Base-by-base conservation (phyloP, 2,113 vertebrate genomes). In the Pedionomus torquatus region DNA sequence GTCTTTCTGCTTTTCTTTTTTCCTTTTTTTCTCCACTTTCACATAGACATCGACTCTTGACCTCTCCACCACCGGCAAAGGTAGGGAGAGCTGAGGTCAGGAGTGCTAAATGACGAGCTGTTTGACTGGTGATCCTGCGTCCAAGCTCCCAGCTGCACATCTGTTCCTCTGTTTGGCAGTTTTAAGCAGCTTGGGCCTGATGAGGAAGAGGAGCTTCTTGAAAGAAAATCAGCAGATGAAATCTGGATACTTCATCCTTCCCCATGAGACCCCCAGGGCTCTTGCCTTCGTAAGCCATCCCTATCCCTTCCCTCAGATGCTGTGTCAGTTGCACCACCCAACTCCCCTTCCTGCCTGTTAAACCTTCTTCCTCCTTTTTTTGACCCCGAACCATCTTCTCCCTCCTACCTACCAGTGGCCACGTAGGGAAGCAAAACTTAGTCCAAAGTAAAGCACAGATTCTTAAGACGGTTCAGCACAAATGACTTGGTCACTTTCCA, bases 201-300 rank as follows among this genome's bases (percentile, higher is more conserved):
- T 76, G 65, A 87, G 48, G 55, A 81, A 66, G 65, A 66, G 30
- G 17, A 41, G n/a, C 43, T 81, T 37, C 83, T 72, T 66, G 49
- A 61, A 90, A 65, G 44, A 90, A 83, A 48, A 58, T 25, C 69
- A 51, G 8, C 8, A 1, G n/a, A 51, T 74, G 61, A 61, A 66
- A 60, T 30, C 55, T 54, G 66, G 13, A 5, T 35, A 26, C 23
- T 46, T 23, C 0, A 0, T 66, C 35, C 43, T 55, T 87, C 16
- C 25, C 23, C 28, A 2, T 8, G 57, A 68, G 76, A 71, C 28
- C 28, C 19, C 26, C 18, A 70, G 25, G 20, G 61, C 21, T 66
- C 37, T 76, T 18, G 31, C 31, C 1, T 37, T 70, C 1, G 0
- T 23, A 18, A 2, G 2, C 11, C 51, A 31, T 35, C 49, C 17